Percentiles rank a stretch among this genome's conserved stretches.
Conservation (phyloP, 1,140 invertebrate species). For the Scaptomyza montana region DNA sequence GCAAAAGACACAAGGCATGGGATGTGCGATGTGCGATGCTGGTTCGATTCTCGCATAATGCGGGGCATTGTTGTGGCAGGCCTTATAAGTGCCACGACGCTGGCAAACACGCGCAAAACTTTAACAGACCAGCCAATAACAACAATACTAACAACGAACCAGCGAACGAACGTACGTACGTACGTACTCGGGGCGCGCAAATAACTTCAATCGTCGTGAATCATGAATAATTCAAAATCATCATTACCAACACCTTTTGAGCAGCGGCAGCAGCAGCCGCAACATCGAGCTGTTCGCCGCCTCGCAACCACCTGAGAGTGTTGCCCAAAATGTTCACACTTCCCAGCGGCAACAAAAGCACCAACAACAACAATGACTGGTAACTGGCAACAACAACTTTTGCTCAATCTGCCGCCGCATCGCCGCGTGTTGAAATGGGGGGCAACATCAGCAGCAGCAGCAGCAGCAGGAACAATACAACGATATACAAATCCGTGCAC, state of each 20-base stretch:
- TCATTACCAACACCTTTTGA: slow-evolving; percentile 82
- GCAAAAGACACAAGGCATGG: slow-evolving; percentile 18
- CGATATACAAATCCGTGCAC: slow-evolving; percentile 48
- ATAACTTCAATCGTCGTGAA: slow-evolving; percentile 82
- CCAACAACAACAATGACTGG: slow-evolving; percentile 23
- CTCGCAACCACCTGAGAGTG: slow-evolving; percentile 65
- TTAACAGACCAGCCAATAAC: slow-evolving; percentile 59
- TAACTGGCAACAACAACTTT: slow-evolving; percentile 63
- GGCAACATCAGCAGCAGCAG: slow-evolving; percentile 5
- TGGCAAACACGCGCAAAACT: slow-evolving; percentile 68
- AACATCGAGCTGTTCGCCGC: slow-evolving; percentile 29
- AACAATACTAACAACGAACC: slow-evolving; percentile 7
- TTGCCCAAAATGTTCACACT: slow-evolving; percentile 82
- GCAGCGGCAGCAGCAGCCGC: slow-evolving; percentile 22
- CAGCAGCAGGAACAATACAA: slow-evolving; percentile 44
- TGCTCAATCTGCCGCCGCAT: slow-evolving; percentile 78
- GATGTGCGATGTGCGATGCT: slow-evolving; percentile 20
- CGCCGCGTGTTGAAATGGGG: slow-evolving; percentile 70
- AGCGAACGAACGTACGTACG: slow-evolving; percentile 4
- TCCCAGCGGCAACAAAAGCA: slow-evolving; percentile 62
- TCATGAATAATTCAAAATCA: slow-evolving; percentile 82
- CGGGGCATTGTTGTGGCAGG: slow-evolving; percentile 64
- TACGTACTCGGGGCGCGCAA: slow-evolving; percentile 61
- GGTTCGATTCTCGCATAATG: slow-evolving; percentile 39
- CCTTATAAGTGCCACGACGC: slow-evolving; percentile 77